phyloP scores from a whole-genome alignment of 2,113 vertebrate genomes.

The Poicephalus meyeri region DNA sequence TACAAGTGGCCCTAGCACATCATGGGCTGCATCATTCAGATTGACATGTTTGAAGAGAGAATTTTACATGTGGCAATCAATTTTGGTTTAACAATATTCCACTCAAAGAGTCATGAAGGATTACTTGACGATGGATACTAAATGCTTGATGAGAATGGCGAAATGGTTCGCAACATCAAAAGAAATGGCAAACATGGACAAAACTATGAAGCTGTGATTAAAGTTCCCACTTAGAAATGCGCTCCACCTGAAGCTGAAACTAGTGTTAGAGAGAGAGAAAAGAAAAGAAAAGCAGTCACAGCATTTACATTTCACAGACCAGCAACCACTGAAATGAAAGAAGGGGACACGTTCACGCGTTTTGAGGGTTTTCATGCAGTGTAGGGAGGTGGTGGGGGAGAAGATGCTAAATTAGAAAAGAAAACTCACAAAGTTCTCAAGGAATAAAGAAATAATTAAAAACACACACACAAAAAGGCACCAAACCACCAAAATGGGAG shows the following conservation, averaged over 20 bases:
- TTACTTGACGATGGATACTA: constrained; percentile 47
- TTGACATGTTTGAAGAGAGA: constrained; percentile 3
- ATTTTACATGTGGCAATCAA: background rate
- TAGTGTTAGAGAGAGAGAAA: background rate
- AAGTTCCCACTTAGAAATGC: constrained; percentile 55
- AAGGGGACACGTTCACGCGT: background rate
- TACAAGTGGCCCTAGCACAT: constrained; percentile 12
- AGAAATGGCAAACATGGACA: constrained; percentile 65
- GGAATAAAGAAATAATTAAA: background rate
- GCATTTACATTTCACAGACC: constrained; percentile 58
- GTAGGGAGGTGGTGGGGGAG: background rate
- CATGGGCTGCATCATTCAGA: constrained; percentile 1
- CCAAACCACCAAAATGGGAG: constrained; percentile 63
- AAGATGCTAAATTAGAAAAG: constrained; percentile 41
- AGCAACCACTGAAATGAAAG: constrained; percentile 64
- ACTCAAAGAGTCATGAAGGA: constrained; percentile 49
- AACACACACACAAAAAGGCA: background rate
- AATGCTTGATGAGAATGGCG: constrained; percentile 60
- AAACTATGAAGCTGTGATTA: constrained; percentile 39
- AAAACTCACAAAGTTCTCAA: constrained; percentile 55
- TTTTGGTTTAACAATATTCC: constrained; percentile 53
- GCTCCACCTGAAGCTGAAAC: constrained; percentile 45
- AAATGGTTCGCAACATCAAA: constrained; percentile 49
- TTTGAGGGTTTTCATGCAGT: constrained; percentile 71
- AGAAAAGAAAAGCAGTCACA: constrained; percentile 53